Evolutionary conservation across 2,888 invertebrate genomes (phyloP).

Genomic region (Chrysolina americana): DNA sequence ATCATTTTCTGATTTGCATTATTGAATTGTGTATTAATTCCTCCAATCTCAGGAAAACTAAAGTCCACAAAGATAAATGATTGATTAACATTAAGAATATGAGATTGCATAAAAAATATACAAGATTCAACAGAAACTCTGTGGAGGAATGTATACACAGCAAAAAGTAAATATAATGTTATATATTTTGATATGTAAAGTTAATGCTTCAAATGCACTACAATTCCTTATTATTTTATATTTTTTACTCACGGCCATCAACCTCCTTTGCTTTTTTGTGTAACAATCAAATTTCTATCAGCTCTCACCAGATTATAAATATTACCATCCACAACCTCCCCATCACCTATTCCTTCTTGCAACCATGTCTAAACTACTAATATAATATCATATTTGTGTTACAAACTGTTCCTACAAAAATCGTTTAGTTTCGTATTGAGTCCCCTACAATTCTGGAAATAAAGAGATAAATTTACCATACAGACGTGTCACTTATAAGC

Average conservation of each 20-base stretch:
- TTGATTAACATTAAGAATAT: no score
- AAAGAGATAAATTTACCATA: conserved; percentile 19
- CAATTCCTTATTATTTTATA: conserved; percentile 14
- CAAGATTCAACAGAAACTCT: conserved; percentile 20
- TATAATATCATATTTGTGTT: not conserved
- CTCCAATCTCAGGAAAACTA: no score
- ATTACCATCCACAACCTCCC: conserved; percentile 20
- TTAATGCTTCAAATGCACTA: conserved; percentile 11
- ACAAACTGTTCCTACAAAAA: not conserved
- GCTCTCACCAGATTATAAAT: conserved; percentile 17
- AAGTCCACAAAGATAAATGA: no score
- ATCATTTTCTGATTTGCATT: no score
- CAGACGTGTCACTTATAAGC: conserved; percentile 8
- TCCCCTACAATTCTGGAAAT: conserved; percentile 18
- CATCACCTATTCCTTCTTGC: conserved; percentile 12
- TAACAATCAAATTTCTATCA: conserved; percentile 18
- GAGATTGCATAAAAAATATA: not conserved
- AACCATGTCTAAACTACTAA: not conserved
- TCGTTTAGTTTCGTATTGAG: not conserved
- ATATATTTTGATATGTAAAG: conserved; percentile 6
- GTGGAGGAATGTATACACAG: conserved; percentile 17
- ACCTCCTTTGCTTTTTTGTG: conserved; percentile 14
- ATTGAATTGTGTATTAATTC: no score
- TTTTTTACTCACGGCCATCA: conserved; percentile 16
- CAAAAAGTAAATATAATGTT: conserved; percentile 18